Base-by-base conservation (phyloP, 2,888 invertebrate species). In the Heliconius aoede region DNA sequence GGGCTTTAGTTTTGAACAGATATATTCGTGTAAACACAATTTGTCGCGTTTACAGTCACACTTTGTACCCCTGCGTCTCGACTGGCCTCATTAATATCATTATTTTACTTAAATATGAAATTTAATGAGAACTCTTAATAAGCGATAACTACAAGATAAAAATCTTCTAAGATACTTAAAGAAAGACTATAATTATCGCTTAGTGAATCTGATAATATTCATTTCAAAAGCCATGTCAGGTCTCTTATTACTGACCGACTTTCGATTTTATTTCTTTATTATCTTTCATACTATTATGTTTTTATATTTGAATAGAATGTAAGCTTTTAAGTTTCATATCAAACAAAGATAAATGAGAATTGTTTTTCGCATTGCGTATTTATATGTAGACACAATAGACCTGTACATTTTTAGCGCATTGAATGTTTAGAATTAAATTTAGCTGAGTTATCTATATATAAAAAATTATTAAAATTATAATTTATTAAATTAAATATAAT, bases 251-350 rank as follows among this genome's bases (percentile, higher is more conserved):
- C 36, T 78, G 79, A 76, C 79, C 79, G 76, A 80, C 78, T 80
- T 80, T 78, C 78, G 74, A 73, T 79, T 79, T 79, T 79, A 78
- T 74, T 78, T 69, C 74, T 69, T 69, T 28, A 69, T 79, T 73
- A 76, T 79, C 51, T 67, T 64, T 69, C 46, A 67, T 65, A 71
- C 69, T 51, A 76, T 79, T 78, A 78, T 72, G 55, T 60, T 78
- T 76, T 77, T 69, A 72, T 60, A 62, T 46, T 51, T 73, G 68
- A 74, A 74, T 74, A 72, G 64, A 65, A 55, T 65, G 7, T 69
- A 30, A 21, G 11, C 36, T 36, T 46, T 67, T 62, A 51, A 65
- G 36, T 67, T 72, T 15, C 30, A 68, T 72, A 73, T 58, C 68
- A 36, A 72, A 51, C 46, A 74, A 15, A n/a, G 58, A 60, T 68